Conservation (phyloP, 2,113 vertebrate species). For the Bucco capensis region DNA sequence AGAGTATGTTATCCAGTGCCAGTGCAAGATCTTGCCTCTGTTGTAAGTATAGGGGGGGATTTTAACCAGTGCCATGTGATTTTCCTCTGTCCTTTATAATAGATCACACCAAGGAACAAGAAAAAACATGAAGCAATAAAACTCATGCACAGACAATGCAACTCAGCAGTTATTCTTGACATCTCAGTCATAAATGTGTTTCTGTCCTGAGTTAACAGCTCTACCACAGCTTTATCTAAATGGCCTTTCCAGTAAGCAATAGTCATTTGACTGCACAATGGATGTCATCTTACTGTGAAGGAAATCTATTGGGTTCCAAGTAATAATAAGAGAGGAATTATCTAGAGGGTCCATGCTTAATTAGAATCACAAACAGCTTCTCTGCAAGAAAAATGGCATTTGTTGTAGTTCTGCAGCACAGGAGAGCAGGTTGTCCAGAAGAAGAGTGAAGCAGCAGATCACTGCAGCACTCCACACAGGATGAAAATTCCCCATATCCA, state of each 20-base stretch:
- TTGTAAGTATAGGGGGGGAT: fast-evolving
- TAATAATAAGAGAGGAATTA: not conserved
- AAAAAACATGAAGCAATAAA: not conserved
- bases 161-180: not conserved
- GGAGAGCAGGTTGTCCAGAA: not conserved
- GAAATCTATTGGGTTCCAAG: not conserved
- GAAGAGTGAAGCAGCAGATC: not conserved
- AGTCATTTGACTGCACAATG: not conserved
- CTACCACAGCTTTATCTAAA: not conserved
- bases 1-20: not conserved
- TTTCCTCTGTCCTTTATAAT: not conserved
- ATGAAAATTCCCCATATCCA: not conserved
- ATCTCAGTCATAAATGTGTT: not conserved
- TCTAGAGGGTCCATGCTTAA: not conserved
- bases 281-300: not conserved
- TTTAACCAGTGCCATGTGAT: not conserved
- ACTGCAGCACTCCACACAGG: not conserved
- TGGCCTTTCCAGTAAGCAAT: not conserved
- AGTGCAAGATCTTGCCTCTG: not conserved
- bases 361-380: not conserved
- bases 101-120: not conserved
- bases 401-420: not conserved
- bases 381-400: not conserved
- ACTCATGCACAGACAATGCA: not conserved
- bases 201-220: not conserved